These are phyloP conservation scores for Malthinus flaveolus DNA, from an alignment of 2,888 invertebrate genomes.

Conservation along the genomic window DNA sequence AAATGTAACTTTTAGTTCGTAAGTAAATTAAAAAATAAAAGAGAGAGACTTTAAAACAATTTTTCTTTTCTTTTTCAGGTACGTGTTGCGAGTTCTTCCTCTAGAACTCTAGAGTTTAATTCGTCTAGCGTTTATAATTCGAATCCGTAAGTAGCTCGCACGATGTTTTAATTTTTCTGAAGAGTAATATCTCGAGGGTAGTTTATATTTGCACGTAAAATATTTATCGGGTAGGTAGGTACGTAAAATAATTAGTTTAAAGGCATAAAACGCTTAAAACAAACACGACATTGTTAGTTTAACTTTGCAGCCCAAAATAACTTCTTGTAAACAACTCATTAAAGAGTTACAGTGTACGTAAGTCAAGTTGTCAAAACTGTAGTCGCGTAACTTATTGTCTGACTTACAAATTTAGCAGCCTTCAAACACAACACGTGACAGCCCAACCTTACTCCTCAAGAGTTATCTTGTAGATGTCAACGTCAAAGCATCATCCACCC, in stretches of 20 bases:
- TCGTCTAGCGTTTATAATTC: no score
- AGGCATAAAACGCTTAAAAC: conserved; percentile 28
- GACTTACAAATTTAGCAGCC: conserved; percentile 31
- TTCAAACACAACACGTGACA: conserved; percentile 34
- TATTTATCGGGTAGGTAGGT: no score
- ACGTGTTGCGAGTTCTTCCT: no score
- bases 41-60: no score
- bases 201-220: no score
- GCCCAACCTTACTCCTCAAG: conserved; percentile 27
- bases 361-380: conserved; percentile 38
- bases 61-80: no score
- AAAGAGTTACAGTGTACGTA: conserved; percentile 34
- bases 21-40: no score
- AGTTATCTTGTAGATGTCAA: conserved; percentile 31
- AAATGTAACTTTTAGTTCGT: no score
- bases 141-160: no score
- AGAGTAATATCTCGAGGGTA: no score
- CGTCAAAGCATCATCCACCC: conserved; percentile 28
- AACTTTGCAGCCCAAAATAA: conserved; percentile 35
- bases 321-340: conserved; percentile 37
- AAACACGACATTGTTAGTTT: conserved; percentile 32
- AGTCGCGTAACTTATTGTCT: conserved; percentile 34
- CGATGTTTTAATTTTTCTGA: no score
- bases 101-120: no score
- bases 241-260: conserved; percentile 32